Base-by-base conservation (phyloP, 2,797 vertebrate species). In the Paratrypauchen microcephalus region DNA sequence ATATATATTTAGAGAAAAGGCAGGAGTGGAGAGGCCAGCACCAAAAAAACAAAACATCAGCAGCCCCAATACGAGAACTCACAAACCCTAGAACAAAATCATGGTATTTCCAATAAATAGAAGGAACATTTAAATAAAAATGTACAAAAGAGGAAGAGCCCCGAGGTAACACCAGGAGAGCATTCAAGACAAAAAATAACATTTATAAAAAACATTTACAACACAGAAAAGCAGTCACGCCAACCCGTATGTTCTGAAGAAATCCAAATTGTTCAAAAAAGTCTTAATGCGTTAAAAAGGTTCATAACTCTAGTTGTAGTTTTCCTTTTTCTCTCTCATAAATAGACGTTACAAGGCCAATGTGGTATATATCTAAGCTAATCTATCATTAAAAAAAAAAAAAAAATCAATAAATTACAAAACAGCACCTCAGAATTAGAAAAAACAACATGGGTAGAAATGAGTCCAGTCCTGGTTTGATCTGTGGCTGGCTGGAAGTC, bases 271-370 rank as follows among this genome's bases (percentile, higher is more conserved):
- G 88, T 79, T 77, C 85, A 50, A 57, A 54, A 86, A 90, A 92
- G 89, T 92, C 90, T 93, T 95, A 94, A 95, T 95, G 93, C 93
- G 93, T 94, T 94, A 93, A 95, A 94, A 94, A 94, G 93, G 88
- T 92, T 92, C 91, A 93, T 94, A 91, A 90, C 92, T 94, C 90
- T 94, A 92, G 93, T 94, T 94, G 92, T 94, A 93, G 92, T 93
- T 88, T 91, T 91, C 78, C 86, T 93, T 92, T 91, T 87, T 91
- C 86, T 92, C 81, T 92, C 92, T 90, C 90, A 92, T 94, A 94
- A 94, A 93, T 94, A 94, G 93, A 92, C 88, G 88, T 90, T 86
- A 89, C 85, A 95, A 95, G 94, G 94, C 94, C 94, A 94, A 94
- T 94, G 92, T 93, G 94, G 93, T 95, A 92, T 95, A 93, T 92